These are phyloP conservation scores for Zeugodacus cucurbitae DNA, from an alignment of 1,140 invertebrate species.

Conservation along the genomic window DNA sequence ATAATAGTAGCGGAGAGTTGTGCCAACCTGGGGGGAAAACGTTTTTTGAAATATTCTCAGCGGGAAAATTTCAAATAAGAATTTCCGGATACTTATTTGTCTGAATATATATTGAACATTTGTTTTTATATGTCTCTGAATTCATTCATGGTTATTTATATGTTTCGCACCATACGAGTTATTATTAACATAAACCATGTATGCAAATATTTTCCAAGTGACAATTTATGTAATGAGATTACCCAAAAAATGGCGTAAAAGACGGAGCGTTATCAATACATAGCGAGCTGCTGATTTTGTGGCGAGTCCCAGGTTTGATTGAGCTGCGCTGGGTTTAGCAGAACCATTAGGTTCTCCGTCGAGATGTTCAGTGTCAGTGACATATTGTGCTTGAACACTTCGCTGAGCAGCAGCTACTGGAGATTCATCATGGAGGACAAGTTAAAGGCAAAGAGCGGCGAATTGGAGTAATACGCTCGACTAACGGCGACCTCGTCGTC, in stretches of 20 bases:
- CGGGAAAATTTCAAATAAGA: too few relatives aligned
- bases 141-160: too few relatives aligned
- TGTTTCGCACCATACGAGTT: too few relatives aligned
- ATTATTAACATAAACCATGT: too few relatives aligned
- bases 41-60: too few relatives aligned
- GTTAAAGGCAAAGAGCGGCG: background rate
- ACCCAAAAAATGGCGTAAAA: conserved; percentile 80
- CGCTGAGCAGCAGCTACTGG: conserved; percentile 52
- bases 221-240: conserved; percentile 89
- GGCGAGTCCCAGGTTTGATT: conserved; percentile 41
- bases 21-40: too few relatives aligned
- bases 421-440: conserved; percentile 3
- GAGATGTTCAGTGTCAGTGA: conserved; percentile 64
- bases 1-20: too few relatives aligned
- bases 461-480: background rate
- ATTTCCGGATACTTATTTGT: too few relatives aligned
- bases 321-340: conserved; percentile 52
- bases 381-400: conserved; percentile 59
- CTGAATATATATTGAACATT: too few relatives aligned
- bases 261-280: conserved; percentile 71
- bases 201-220: conserved; percentile 80
- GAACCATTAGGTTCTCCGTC: conserved; percentile 57
- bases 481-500: background rate
- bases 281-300: conserved; percentile 19
- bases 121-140: too few relatives aligned